phyloP scores from a whole-genome alignment of 2,888 invertebrate genomes.

The Trypoxylon attenuatum region DNA sequence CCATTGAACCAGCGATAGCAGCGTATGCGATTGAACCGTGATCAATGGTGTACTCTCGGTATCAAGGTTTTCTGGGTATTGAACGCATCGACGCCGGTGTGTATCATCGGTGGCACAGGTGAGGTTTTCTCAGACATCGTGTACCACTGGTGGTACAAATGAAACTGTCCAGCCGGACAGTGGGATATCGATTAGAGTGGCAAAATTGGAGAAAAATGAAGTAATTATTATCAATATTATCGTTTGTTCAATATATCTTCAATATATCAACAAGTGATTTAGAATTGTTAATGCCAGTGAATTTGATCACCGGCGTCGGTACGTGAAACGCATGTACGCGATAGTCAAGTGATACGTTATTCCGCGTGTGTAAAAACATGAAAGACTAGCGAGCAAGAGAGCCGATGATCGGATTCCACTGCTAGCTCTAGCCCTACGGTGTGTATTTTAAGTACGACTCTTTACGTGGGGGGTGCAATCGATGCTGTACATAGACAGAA shows the following conservation, averaged over 20 bases:
- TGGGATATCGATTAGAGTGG: too few species aligned
- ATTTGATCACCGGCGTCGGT: too few species aligned
- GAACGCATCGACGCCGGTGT: too few species aligned
- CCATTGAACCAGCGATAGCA: neutral
- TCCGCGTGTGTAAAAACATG: constrained; percentile 15
- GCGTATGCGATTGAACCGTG: constrained; percentile 3
- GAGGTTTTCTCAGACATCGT: too few species aligned
- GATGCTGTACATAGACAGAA: constrained; percentile 28
- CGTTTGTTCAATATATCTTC: too few species aligned
- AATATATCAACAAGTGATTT: too few species aligned
- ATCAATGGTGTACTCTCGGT: constrained; percentile 1
- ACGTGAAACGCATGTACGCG: neutral
- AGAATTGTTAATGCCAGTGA: too few species aligned
- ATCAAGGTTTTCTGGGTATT: neutral
- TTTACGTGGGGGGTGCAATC: constrained; percentile 13
- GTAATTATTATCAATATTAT: too few species aligned
- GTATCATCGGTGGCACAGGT: too few species aligned
- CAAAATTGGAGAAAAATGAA: too few species aligned
- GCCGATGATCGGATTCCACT: neutral
- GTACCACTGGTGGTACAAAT: too few species aligned
- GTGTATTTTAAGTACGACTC: constrained; percentile 1
- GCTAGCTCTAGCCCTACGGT: constrained; percentile 16
- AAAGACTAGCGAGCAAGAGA: neutral
- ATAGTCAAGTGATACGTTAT: constrained; percentile 8
- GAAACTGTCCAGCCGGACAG: too few species aligned